Percentiles rank a stretch among this genome's conserved stretches.
Conservation (phyloP, 2,888 invertebrate species). For the Hirtodrosophila histrioides region DNA sequence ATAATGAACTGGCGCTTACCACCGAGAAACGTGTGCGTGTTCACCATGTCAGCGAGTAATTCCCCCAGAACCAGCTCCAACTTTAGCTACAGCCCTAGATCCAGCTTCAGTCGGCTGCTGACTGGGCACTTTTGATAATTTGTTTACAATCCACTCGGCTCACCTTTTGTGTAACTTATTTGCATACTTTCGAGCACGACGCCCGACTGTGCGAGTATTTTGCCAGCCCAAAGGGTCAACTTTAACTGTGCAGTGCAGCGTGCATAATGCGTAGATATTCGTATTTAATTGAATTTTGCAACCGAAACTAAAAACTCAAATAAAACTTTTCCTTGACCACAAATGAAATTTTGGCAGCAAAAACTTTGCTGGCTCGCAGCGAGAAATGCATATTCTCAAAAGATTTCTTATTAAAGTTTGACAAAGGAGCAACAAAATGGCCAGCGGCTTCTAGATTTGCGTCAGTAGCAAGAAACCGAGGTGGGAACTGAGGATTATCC, state of each 20-base stretch:
- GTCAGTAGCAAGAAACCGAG: too few species aligned
- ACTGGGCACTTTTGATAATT: constrained; percentile 79
- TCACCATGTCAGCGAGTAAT: constrained; percentile 42
- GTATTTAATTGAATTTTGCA: constrained; percentile 65
- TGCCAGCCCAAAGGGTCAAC: constrained; percentile 17
- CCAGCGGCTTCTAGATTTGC: constrained; percentile 23
- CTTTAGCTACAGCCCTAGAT: constrained; percentile 8
- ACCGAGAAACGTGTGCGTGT: constrained; percentile 62
- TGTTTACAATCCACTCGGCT: constrained; percentile 62
- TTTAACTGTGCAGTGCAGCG: constrained; percentile 46
- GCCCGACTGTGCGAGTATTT: neutral
- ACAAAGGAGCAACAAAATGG: constrained; percentile 42
- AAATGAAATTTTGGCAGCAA: constrained; percentile 52
- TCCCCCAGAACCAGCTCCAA: constrained; percentile 8
- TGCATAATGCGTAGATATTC: constrained; percentile 44
- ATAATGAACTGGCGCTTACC: constrained; percentile 77
- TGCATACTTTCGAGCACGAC: constrained; percentile 11
- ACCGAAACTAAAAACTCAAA: constrained; percentile 59
- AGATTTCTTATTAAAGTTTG: constrained; percentile 49
- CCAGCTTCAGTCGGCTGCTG: constrained; percentile 33
- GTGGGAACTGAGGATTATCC: constrained; percentile 2
- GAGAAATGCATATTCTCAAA: constrained; percentile 37
- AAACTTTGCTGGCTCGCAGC: constrained; percentile 27
- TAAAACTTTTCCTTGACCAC: constrained; percentile 64
- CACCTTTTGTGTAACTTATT: constrained; percentile 55